Percentiles rank a stretch among this genome's conserved stretches.
Evolutionary conservation across 1,140 invertebrate genomes (phyloP).

Genomic region (Lepeophtheirus salmonis): DNA sequence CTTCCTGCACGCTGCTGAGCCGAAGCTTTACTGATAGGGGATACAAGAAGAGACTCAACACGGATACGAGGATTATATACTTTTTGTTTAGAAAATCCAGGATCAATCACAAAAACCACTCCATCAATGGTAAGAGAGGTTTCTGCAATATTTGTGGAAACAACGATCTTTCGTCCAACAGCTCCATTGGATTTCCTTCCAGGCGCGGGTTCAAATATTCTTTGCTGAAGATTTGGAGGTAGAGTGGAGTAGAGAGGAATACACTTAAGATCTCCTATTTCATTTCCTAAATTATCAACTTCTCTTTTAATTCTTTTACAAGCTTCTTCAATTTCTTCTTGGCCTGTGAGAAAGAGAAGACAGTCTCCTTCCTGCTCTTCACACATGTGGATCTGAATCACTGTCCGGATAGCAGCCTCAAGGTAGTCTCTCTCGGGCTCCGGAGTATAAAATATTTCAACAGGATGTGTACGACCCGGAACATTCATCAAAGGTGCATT

Average conservation of each 20-base stretch:
- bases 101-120: conserved; percentile 99
- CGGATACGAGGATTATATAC: conserved; percentile 91
- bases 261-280: conserved; percentile 91
- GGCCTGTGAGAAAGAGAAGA: conserved; percentile 74
- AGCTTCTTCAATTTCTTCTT: conserved; percentile 93
- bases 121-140: conserved; percentile 98
- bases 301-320: conserved; percentile 94
- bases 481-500: conserved; percentile 96
- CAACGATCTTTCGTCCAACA: conserved; percentile 62
- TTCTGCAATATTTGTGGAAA: conserved; percentile 98
- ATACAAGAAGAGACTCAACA: conserved; percentile 91
- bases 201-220: conserved; percentile 89
- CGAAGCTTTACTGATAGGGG: conserved; percentile 97
- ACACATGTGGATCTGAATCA: conserved; percentile 97
- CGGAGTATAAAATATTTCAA: conserved; percentile 98
- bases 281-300: conserved; percentile 85
- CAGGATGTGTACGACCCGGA: conserved; percentile 83
- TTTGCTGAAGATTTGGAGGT: conserved; percentile 88
- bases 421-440: conserved; percentile 96
- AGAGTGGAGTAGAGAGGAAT: conserved; percentile 96
- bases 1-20: conserved; percentile 93
- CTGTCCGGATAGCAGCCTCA: conserved; percentile 93
- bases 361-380: conserved; percentile 88
- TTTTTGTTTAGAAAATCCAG: conserved; percentile 99
- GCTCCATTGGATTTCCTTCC: conserved; percentile 80